Conservation (phyloP, 2,113 vertebrate genomes). For the Epinephelus fuscoguttatus region DNA sequence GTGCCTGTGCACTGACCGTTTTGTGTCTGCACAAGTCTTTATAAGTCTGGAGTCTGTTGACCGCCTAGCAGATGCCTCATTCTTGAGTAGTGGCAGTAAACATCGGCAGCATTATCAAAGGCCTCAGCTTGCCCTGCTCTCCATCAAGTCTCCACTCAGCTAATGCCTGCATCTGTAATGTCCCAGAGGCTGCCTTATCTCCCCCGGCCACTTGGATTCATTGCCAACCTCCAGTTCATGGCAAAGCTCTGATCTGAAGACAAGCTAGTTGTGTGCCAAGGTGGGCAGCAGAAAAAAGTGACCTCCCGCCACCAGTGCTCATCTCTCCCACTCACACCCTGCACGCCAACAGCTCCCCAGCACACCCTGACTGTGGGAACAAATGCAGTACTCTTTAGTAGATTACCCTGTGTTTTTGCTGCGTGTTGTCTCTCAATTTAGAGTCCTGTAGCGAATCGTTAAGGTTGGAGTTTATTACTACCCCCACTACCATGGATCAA, state of each 20-base stretch:
- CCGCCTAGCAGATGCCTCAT: constrained; percentile 64
- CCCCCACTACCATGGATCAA: background rate
- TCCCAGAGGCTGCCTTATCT: constrained; percentile 82
- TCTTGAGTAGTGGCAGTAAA: constrained; percentile 69
- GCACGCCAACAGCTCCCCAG: constrained; percentile 54
- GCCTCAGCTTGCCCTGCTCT: constrained; percentile 73
- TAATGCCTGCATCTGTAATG: constrained; percentile 81
- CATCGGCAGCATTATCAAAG: constrained; percentile 79
- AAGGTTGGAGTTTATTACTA: background rate
- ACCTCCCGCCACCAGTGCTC: constrained; percentile 68
- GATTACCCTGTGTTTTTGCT: constrained; percentile 50
- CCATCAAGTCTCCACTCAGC: constrained; percentile 73
- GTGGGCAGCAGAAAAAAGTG: constrained; percentile 77
- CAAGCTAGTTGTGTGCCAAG: constrained; percentile 76
- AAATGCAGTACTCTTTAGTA: constrained; percentile 49
- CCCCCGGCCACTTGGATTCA: constrained; percentile 80
- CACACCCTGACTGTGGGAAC: constrained; percentile 57
- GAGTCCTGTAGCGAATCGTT: constrained; percentile 9
- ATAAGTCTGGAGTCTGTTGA: constrained; percentile 54
- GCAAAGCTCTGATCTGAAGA: constrained; percentile 83
- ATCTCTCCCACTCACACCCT: constrained; percentile 47
- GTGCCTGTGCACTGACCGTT: constrained; percentile 2
- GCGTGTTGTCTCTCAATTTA: constrained; percentile 36
- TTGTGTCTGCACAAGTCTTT: constrained; percentile 34
- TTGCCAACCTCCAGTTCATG: constrained; percentile 79